A percentile compares a stretch with the other conserved stretches of the same genome.
Conservation (phyloP, 2,888 invertebrate genomes). For the Meteorus colon region DNA sequence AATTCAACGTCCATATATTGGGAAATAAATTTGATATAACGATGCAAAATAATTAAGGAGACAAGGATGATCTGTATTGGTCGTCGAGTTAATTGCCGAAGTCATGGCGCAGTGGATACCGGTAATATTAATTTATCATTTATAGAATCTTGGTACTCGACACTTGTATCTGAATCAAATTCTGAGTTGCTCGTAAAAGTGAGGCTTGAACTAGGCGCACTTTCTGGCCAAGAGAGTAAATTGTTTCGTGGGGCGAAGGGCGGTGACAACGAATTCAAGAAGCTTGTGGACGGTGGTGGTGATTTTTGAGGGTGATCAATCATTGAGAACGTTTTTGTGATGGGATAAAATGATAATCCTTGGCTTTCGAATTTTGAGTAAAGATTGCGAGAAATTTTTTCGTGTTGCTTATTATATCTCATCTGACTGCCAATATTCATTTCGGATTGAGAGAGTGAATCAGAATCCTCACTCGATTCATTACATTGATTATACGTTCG, state of each 20-base stretch:
- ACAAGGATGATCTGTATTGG: no score
- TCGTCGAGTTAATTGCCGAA: background rate
- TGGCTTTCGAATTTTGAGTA: constrained; percentile 73
- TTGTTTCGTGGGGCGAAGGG: constrained; percentile 71
- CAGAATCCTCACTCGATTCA: constrained; percentile 71
- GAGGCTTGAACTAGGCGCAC: constrained; percentile 70
- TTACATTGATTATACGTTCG: constrained; percentile 67
- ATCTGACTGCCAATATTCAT: constrained; percentile 75
- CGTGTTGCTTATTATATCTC: constrained; percentile 65
- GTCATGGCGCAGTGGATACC: constrained; percentile 70
- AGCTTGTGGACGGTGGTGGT: constrained; percentile 76
- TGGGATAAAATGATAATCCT: constrained; percentile 67
- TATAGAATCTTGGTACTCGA: constrained; percentile 72
- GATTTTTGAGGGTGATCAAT: constrained; percentile 71
- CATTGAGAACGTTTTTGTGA: constrained; percentile 62
- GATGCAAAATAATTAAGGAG: no score
- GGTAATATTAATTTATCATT: constrained; percentile 70
- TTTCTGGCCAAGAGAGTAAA: constrained; percentile 69
- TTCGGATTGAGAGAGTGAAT: constrained; percentile 75
- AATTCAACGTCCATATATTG: no score
- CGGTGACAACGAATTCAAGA: constrained; percentile 76
- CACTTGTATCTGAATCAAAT: constrained; percentile 70
- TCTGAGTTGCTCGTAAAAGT: constrained; percentile 72
- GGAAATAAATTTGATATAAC: no score
- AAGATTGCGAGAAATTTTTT: constrained; percentile 69